Conservation (phyloP, 1,140 invertebrate genomes). For the Apis laboriosa region DNA sequence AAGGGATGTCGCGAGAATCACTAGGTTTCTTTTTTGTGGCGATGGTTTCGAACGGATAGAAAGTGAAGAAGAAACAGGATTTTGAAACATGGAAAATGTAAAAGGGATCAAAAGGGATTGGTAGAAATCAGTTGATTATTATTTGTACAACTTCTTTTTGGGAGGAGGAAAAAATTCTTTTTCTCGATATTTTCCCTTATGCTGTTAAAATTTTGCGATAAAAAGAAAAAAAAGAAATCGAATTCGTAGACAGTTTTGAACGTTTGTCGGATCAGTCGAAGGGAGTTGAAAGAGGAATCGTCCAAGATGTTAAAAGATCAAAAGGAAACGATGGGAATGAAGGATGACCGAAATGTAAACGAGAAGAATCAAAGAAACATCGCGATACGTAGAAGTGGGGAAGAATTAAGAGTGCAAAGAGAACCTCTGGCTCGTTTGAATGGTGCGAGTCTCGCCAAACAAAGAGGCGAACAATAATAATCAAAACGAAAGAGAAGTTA, state of each 20-base stretch:
- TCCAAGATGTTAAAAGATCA: neutral
- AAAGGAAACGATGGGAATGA: neutral
- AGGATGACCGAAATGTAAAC: neutral
- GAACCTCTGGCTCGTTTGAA: constrained; percentile 15
- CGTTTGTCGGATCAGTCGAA: neutral
- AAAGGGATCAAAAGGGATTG: neutral
- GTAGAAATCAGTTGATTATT: too few species aligned
- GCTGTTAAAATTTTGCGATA: too few species aligned
- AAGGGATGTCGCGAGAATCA: neutral
- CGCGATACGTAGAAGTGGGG: neutral
- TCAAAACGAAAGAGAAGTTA: neutral
- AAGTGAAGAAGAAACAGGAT: neutral
- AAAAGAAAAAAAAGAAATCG: neutral
- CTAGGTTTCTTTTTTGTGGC: neutral
- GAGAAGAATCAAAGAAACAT: neutral
- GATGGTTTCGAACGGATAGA: too few species aligned
- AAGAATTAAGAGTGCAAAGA: neutral
- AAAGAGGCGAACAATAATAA: constrained; percentile 32
- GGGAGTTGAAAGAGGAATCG: neutral
- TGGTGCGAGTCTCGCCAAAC: neutral
- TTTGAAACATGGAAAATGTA: neutral
- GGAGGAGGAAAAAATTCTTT: too few species aligned
- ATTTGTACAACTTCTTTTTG: too few species aligned
- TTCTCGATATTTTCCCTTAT: too few species aligned
- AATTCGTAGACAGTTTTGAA: neutral